Conservation (phyloP, 1,140 invertebrate genomes). For the Hormaphis cornu region DNA sequence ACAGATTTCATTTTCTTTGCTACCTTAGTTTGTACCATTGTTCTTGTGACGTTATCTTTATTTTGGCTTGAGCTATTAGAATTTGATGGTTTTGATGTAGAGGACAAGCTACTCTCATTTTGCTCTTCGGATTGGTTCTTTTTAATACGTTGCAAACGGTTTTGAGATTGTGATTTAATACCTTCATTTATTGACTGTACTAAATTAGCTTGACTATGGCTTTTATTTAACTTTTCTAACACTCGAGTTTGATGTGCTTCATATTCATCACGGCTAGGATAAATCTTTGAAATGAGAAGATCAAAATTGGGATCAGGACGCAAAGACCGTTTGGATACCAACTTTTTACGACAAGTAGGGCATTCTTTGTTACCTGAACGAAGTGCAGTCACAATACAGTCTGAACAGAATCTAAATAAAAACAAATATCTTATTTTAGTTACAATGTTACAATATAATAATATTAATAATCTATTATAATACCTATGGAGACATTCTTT, state of each 20-base stretch:
- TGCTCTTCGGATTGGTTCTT: constrained; percentile 47
- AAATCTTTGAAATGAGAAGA: constrained; percentile 93
- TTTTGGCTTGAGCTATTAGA: not conserved
- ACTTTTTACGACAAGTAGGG: constrained; percentile 96
- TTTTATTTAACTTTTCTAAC: constrained; percentile 85
- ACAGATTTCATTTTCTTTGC: constrained; percentile 1
- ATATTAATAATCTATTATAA: not conserved
- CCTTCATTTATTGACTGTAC: constrained; percentile 92
- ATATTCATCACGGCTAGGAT: constrained; percentile 93
- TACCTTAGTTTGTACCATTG: constrained; percentile 9
- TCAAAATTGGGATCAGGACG: constrained; percentile 98
- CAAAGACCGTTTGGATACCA: constrained; percentile 93
- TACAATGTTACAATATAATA: not conserved
- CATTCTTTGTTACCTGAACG: constrained; percentile 99
- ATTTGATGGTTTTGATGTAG: not conserved
- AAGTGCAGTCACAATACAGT: constrained; percentile 96
- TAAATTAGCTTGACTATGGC: constrained; percentile 82
- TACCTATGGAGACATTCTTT: constrained; percentile 94
- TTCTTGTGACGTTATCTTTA: constrained; percentile 14
- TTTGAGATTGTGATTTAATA: constrained; percentile 85
- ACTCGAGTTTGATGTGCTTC: constrained; percentile 92
- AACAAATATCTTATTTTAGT: not conserved
- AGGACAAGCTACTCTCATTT: not conserved
- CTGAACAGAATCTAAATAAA: constrained; percentile 69
- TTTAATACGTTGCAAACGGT: constrained; percentile 65